Evolutionary conservation across 2,797 vertebrate genomes (phyloP).

Genomic region (Helicolenus hilgendorfi): DNA sequence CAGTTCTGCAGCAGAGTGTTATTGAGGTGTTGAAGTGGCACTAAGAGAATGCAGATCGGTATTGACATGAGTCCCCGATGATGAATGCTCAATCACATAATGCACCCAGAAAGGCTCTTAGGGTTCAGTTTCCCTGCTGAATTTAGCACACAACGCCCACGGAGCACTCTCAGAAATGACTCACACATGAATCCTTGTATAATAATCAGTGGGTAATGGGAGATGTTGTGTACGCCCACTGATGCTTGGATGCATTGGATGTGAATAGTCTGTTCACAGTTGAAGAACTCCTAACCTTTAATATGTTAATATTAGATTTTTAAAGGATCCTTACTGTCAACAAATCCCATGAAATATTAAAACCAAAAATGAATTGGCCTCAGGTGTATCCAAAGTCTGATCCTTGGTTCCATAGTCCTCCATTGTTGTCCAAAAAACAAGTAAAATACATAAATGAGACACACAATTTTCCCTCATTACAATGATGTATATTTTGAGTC

Average conservation of each 20-base stretch:
- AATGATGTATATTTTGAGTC: too few species aligned
- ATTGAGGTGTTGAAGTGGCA: constrained; percentile 59
- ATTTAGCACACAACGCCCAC: constrained; percentile 58
- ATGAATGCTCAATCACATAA: constrained; percentile 53
- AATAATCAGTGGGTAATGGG: constrained; percentile 36
- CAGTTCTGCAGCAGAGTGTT: constrained; percentile 13
- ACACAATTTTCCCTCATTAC: too few species aligned
- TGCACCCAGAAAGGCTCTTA: constrained; percentile 61
- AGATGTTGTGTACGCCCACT: not conserved
- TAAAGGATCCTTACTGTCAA: not conserved
- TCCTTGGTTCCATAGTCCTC: too few species aligned
- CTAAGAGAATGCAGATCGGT: constrained; percentile 39
- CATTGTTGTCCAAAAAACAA: too few species aligned
- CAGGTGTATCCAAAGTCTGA: too few species aligned
- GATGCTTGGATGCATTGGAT: not conserved
- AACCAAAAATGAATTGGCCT: rapidly evolving
- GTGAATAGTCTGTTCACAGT: not conserved
- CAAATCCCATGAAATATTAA: not conserved
- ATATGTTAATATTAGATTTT: not conserved
- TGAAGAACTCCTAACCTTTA: not conserved
- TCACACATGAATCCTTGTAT: constrained; percentile 52
- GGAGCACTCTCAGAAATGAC: constrained; percentile 54
- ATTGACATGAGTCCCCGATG: constrained; percentile 31
- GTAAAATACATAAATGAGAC: too few species aligned
- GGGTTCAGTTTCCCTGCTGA: constrained; percentile 37